Evolutionary conservation across 1,140 invertebrate species (phyloP).

Genomic region (Gerris buenoi): DNA sequence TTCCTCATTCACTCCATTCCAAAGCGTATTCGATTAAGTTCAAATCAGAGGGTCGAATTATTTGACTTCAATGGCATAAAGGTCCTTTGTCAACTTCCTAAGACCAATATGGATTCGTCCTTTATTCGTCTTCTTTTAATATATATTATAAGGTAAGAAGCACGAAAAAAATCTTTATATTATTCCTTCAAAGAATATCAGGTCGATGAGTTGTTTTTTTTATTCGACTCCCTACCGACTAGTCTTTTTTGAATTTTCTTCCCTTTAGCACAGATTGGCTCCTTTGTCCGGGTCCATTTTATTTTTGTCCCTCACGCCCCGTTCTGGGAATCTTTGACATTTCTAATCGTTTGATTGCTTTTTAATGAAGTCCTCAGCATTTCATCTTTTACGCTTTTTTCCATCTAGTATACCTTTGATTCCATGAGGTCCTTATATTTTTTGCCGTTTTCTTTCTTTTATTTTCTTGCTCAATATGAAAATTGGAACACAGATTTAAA

Average conservation of each 20-base stretch:
- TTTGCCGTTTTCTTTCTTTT: neutral
- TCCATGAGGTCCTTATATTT: neutral
- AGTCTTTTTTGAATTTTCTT: neutral
- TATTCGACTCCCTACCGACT: neutral
- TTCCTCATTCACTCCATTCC: no score
- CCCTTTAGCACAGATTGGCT: neutral
- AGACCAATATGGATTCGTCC: neutral
- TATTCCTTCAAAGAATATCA: neutral
- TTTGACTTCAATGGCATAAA: conserved; percentile 2
- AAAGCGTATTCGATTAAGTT: conserved; percentile 12
- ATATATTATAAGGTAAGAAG: neutral
- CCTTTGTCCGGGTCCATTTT: neutral
- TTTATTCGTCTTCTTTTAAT: neutral
- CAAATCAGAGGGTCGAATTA: conserved; percentile 10
- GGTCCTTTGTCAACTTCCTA: neutral
- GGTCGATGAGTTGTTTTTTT: conserved; percentile 4
- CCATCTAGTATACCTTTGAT: neutral
- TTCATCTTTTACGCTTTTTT: neutral
- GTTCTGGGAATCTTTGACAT: neutral
- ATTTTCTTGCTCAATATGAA: neutral
- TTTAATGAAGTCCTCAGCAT: neutral
- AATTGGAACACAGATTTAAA: neutral
- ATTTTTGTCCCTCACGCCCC: neutral
- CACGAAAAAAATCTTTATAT: neutral
- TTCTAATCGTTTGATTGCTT: neutral